These are phyloP conservation scores for Formica aserva DNA, from an alignment of 2,888 invertebrate genomes.

Conservation along the genomic window DNA sequence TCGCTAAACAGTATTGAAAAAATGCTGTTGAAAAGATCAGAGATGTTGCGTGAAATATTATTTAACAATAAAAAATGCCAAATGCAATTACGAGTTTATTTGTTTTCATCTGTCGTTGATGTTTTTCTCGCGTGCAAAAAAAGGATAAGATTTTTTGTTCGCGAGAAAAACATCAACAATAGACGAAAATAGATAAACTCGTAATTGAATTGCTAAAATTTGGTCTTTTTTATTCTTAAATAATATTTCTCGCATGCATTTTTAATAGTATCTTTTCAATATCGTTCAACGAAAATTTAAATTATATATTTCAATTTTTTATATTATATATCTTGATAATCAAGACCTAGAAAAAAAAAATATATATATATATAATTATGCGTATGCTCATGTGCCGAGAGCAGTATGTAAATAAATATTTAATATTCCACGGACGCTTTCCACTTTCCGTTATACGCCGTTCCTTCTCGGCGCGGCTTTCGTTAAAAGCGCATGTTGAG, in stretches of 20 bases:
- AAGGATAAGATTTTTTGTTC: not conserved
- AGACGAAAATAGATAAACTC: too few relatives aligned
- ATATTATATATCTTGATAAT: too few relatives aligned
- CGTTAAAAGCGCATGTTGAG: not conserved
- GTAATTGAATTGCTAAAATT: too few relatives aligned
- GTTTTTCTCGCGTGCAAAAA: not conserved
- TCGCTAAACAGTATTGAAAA: not conserved
- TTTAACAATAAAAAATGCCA: not conserved
- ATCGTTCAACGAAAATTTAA: too few relatives aligned
- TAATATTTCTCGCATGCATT: too few relatives aligned
- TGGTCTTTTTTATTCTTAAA: too few relatives aligned
- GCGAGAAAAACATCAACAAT: not conserved
- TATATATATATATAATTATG: not conserved
- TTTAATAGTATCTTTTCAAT: too few relatives aligned
- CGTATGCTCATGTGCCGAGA: not conserved
- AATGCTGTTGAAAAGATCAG: not conserved
- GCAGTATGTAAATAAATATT: conserved; percentile 5
- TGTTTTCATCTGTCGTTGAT: not conserved
- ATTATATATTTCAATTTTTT: too few relatives aligned
- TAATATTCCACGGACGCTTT: not conserved
- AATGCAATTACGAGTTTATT: not conserved
- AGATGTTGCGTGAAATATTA: not conserved
- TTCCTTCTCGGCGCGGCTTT: not conserved
- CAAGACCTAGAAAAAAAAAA: too few relatives aligned
- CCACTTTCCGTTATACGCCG: conserved; percentile 3